A percentile compares a stretch with the other conserved stretches of the same genome.
phyloP scores from a whole-genome alignment of 2,888 invertebrate species.

The Pyrochroa serraticornis region DNA sequence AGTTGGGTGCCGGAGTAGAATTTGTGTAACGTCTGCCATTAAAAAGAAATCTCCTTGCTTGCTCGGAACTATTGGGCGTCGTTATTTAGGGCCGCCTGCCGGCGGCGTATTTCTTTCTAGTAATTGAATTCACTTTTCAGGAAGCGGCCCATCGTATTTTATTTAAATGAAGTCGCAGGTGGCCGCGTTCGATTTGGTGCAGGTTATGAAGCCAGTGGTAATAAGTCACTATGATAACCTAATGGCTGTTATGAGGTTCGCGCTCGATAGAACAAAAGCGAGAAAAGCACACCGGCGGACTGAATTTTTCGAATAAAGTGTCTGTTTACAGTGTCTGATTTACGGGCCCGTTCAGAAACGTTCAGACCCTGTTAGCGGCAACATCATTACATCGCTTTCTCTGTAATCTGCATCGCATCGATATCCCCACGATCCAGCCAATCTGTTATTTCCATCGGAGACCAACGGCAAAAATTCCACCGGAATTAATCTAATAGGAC shows the following conservation, averaged over 20 bases:
- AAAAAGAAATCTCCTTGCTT: conserved; percentile 17
- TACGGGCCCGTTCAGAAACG: conserved; percentile 31
- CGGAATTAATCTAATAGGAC: no score
- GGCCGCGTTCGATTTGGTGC: conserved; percentile 45
- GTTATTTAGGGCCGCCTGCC: conserved; percentile 20
- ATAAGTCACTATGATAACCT: conserved; percentile 52
- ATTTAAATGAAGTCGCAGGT: conserved; percentile 56
- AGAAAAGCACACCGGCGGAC: conserved; percentile 29
- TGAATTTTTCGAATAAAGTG: conserved; percentile 44
- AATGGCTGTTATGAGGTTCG: conserved; percentile 52
- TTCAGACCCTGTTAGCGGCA: conserved; percentile 20
- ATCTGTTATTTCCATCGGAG: no score
- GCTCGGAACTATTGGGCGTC: neutral
- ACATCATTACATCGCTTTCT: conserved; percentile 15
- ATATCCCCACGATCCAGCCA: conserved; percentile 4
- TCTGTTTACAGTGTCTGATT: conserved; percentile 46
- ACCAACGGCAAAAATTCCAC: no score
- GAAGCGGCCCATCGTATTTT: conserved; percentile 50
- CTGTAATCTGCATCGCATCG: conserved; percentile 25
- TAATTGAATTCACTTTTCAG: conserved; percentile 50
- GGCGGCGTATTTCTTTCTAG: conserved; percentile 35
- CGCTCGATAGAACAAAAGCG: conserved; percentile 47
- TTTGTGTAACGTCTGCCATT: conserved; percentile 15
- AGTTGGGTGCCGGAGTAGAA: neutral
- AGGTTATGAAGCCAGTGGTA: conserved; percentile 45